Base-by-base conservation (phyloP, 2,888 invertebrate species). In the Ecliptopera silaceata region DNA sequence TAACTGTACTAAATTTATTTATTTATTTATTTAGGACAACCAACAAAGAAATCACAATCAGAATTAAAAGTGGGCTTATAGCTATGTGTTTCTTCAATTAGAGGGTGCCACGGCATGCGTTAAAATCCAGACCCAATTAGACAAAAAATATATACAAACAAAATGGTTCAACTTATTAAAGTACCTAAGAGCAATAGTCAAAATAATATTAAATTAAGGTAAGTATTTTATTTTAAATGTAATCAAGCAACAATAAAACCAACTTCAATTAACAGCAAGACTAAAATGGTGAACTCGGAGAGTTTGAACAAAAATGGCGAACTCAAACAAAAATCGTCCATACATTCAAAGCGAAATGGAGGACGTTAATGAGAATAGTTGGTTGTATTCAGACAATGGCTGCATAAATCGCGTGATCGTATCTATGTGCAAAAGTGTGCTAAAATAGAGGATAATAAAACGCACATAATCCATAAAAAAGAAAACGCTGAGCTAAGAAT, bases 331-430 rank as follows among this genome's bases (percentile, higher is more conserved):
- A 70, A 75, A 73, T 74, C 64, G 67, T 72, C 63, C 70, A 67
- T 75, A 72, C 68, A 71, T 71, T 70, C 66, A 72, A 65, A 71
- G 61, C 72, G 62, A 71, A 70, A 72, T 72, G 69, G 67, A 64
- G 71, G 76, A 75, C 79, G 78, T 77, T 85, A 86, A 85, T 85
- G 85, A 84, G 84, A 81, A 79, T 77, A 80, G 80, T 80, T 75
- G 63, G 67, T 65, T 54, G 59, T 62, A 55, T 55, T 57, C 73
- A 77, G 76, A 86, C 86, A 87, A 87, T 86, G 82, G 82, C 70
- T 81, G 80, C 80, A 85, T 87, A 86, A 86, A 86, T 86, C 75
- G 74, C 74, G 68, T 77, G 82, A 84, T 82, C 75, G 80, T 81
- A 86, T 84, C 82, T 75, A 68, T 65, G 68, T 63, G 75, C 79